Evolutionary conservation across 2,888 invertebrate genomes (phyloP), one percentile per base, ranked within the genome.

Genomic region (Heliconius charithonia): DNA sequence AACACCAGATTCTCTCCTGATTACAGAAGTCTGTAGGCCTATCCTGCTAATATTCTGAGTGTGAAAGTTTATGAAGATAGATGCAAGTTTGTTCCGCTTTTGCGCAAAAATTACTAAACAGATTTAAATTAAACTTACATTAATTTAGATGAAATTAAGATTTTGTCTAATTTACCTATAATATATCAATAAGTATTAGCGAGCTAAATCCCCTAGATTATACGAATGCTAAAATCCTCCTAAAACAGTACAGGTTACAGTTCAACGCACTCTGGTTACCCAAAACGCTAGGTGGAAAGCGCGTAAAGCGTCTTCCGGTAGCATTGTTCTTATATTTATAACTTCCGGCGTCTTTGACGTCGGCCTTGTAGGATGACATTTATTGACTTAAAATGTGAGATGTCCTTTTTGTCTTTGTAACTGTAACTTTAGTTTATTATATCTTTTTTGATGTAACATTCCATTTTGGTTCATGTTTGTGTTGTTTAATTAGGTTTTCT

Each of bases 271-370:
- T 63, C 45, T 73, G 75, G 37, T 74, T 74, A 74, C 67, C 73
- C 73, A 62, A 78, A 78, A 73, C 73, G 73, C 62, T 62, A 74
- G 66, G 77, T 77, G 78, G 76, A 69, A 81, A 79, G 76, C 77
- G 79, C 77, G 78, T 77, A 76, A 81, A 76, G 56, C 77, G 78
- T 70, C 80, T 78, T 78, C 80, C 78, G 81, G 74, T 78, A 51
- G 59, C 76, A 81, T 81, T 81, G 81, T 81, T 80, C 78, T 78
- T 63, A 63, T 76, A 80, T 80, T 76, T 80, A 81, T 74, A 66
- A 63, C 76, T 80, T 81, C 81, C 81, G 78, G 70, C 67, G 41
- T 70, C 25, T 70, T 79, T 67, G 81, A 69, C 59, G 67, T 75
- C 74, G 66, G 70, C 77, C 76, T 81, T 72, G 76, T 75, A 41